Evolutionary conservation across 2,888 invertebrate genomes (phyloP).

Genomic region (Philereme vetulata): DNA sequence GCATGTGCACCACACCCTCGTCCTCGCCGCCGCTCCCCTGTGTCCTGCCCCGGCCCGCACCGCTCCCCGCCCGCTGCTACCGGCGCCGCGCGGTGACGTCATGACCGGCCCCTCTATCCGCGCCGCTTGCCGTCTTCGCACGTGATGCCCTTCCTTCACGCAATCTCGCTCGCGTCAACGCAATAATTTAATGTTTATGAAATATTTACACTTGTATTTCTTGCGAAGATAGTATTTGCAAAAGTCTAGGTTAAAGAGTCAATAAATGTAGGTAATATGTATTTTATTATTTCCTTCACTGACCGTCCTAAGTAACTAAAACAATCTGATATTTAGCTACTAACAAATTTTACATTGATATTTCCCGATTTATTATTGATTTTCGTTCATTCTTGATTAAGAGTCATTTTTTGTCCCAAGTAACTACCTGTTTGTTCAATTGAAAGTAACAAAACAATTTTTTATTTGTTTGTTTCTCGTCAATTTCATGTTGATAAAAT

Average conservation of each 20-base stretch:
- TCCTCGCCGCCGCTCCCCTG: conserved; percentile 48
- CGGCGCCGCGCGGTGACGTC: conserved; percentile 26
- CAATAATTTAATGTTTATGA: conserved; percentile 50
- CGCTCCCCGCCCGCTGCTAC: conserved; percentile 35
- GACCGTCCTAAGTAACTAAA: too few relatives aligned
- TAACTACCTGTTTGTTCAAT: too few relatives aligned
- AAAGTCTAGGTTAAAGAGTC: neutral
- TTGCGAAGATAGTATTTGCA: conserved; percentile 3
- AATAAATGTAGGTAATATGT: too few relatives aligned
- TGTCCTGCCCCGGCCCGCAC: conserved; percentile 34
- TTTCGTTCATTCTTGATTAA: too few relatives aligned
- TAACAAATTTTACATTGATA: too few relatives aligned
- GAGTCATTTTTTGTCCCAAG: too few relatives aligned
- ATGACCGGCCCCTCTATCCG: conserved; percentile 26
- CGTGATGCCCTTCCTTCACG: conserved; percentile 73
- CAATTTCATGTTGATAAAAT: too few relatives aligned
- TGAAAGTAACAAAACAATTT: too few relatives aligned
- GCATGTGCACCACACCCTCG: conserved; percentile 83
- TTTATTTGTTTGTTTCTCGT: too few relatives aligned
- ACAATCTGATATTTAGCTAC: too few relatives aligned
- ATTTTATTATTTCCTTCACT: too few relatives aligned
- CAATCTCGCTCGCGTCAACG: conserved; percentile 54
- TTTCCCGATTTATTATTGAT: too few relatives aligned
- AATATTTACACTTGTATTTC: conserved; percentile 34
- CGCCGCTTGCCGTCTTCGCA: conserved; percentile 46